phyloP scores from a whole-genome alignment of 2,888 invertebrate species.

The Drosophila recens region DNA sequence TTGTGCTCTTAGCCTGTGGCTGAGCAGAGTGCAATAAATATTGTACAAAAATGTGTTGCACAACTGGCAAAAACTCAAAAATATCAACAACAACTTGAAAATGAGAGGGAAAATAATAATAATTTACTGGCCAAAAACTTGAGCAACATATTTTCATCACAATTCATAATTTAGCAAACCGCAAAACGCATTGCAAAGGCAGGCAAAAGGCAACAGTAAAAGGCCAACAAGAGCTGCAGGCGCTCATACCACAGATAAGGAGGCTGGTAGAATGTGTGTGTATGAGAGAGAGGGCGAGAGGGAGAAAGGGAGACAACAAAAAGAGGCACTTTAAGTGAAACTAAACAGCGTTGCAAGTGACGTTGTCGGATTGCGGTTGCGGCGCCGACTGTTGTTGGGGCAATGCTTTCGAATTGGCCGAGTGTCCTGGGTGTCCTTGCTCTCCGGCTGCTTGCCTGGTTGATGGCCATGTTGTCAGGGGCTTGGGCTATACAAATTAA shows the following conservation, averaged over 20 bases:
- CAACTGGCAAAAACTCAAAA: conserved; percentile 9
- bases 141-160: conserved; percentile 63
- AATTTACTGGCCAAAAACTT: conserved; percentile 53
- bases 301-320: conserved; percentile 54
- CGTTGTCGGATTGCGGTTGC: conserved; percentile 74
- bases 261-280: neutral
- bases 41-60: conserved; percentile 35
- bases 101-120: conserved; percentile 37
- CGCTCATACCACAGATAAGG: conserved; percentile 4
- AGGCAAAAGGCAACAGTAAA: conserved; percentile 47
- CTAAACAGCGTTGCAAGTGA: conserved; percentile 79
- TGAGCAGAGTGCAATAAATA: conserved; percentile 36
- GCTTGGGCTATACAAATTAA: conserved; percentile 76
- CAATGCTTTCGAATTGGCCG: conserved; percentile 45
- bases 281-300: neutral
- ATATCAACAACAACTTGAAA: neutral
- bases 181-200: conserved; percentile 36
- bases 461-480: conserved; percentile 65
- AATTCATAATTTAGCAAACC: conserved; percentile 65
- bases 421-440: conserved; percentile 67
- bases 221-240: conserved; percentile 38
- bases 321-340: conserved; percentile 78
- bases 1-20: conserved; percentile 10
- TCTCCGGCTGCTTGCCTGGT: conserved; percentile 31
- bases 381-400: conserved; percentile 3